A percentile compares a stretch with the other conserved stretches of the same genome.
Conservation (phyloP, 2,113 vertebrate species). For the Cisticola juncidis region DNA sequence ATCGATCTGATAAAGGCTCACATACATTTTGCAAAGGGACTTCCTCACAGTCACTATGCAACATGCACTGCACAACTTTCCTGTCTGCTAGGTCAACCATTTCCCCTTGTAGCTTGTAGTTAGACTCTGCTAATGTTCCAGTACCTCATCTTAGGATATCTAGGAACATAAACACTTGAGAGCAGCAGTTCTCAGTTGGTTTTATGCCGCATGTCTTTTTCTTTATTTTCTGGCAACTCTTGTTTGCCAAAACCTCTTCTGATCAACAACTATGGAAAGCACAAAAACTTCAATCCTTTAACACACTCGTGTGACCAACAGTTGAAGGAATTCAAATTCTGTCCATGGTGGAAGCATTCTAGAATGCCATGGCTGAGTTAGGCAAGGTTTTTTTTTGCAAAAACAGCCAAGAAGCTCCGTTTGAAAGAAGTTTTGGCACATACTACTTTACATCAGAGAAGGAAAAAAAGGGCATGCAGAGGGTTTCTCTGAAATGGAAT, state of each 20-base stretch:
- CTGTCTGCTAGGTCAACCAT: not conserved
- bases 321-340: not conserved
- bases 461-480: not conserved
- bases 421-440: not conserved
- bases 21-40: not conserved
- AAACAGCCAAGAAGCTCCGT: not conserved
- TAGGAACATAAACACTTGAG: not conserved
- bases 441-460: not conserved
- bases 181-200: not conserved
- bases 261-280: not conserved
- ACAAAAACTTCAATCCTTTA: not conserved
- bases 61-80: not conserved
- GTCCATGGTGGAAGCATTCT: not conserved
- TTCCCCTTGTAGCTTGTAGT: not conserved
- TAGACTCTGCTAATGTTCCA: not conserved
- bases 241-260: not conserved
- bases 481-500: not conserved
- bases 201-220: not conserved
- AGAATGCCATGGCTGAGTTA: not conserved
- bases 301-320: not conserved
- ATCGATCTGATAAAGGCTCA: not conserved
- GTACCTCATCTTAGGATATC: not conserved
- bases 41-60: not conserved
- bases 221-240: not conserved
- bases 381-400: not conserved